Evolutionary conservation across 2,113 vertebrate species (phyloP).

Genomic region (Perccottus glenii): DNA sequence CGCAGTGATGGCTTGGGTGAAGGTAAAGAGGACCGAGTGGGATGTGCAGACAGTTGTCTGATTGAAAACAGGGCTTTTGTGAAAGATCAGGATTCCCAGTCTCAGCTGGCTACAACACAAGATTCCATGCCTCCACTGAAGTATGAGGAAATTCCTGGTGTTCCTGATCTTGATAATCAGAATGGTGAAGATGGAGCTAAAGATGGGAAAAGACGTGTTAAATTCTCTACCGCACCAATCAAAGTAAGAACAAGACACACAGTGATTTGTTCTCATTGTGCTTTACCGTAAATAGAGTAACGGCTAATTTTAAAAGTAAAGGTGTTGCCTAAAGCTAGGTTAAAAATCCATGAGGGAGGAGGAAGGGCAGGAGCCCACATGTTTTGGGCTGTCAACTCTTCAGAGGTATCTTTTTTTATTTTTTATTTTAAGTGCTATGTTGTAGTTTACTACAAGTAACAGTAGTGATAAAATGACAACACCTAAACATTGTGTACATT

Average conservation of each 20-base stretch:
- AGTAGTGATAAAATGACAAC: neutral
- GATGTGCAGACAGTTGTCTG: conserved; percentile 64
- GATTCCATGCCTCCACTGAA: conserved; percentile 42
- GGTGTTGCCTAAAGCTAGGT: conserved; percentile 37
- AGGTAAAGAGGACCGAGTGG: conserved; percentile 40
- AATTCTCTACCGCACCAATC: conserved; percentile 87
- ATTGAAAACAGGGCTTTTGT: conserved; percentile 85
- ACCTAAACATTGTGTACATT: conserved; percentile 2
- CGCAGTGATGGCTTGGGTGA: conserved; percentile 14
- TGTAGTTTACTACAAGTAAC: neutral
- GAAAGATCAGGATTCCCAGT: conserved; percentile 73
- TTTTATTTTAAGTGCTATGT: too few species aligned
- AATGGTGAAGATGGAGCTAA: conserved; percentile 79
- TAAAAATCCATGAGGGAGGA: conserved; percentile 42
- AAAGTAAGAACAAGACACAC: conserved; percentile 73
- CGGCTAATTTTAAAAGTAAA: conserved; percentile 6
- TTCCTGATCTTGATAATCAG: conserved; percentile 81
- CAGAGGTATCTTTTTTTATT: conserved; percentile 15
- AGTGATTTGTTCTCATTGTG: too few species aligned
- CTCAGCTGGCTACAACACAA: conserved; percentile 22
- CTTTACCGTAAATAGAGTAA: too few species aligned
- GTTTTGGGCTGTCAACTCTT: conserved; percentile 31
- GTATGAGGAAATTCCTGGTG: conserved; percentile 85
- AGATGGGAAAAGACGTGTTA: conserved; percentile 75
- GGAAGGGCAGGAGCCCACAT: conserved; percentile 61